Evolutionary conservation across 2,888 invertebrate genomes (phyloP).

Genomic region (Julus scandinavius): DNA sequence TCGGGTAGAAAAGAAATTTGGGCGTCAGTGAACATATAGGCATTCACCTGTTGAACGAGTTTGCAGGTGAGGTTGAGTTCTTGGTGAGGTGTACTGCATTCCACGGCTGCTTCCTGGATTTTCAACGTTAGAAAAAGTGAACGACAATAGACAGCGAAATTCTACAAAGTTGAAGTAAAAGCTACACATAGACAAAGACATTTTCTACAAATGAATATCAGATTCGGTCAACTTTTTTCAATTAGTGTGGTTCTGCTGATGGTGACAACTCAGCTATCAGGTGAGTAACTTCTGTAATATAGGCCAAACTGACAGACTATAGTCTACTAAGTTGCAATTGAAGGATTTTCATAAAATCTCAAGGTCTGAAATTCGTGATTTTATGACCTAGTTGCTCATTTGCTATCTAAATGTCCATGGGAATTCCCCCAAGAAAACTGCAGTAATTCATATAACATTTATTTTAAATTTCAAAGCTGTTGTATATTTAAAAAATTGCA

Average conservation of each 20-base stretch:
- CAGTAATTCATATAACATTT: neutral
- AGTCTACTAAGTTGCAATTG: neutral
- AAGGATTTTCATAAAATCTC: conserved; percentile 3
- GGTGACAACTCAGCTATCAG: neutral
- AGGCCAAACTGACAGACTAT: neutral
- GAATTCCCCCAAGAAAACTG: neutral
- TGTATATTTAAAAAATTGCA: neutral
- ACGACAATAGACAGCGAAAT: neutral
- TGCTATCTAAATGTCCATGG: neutral
- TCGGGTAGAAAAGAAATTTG: neutral
- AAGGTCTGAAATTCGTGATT: conserved; percentile 19
- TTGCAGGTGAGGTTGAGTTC: neutral
- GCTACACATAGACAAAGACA: neutral
- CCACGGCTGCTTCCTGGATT: conserved; percentile 15
- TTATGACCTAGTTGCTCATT: conserved; percentile 16
- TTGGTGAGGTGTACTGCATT: conserved; percentile 22
- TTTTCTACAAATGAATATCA: neutral
- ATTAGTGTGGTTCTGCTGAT: neutral
- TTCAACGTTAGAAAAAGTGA: neutral
- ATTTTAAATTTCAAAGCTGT: neutral
- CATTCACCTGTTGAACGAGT: conserved; percentile 20
- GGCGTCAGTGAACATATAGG: neutral
- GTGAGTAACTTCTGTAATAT: conserved; percentile 25
- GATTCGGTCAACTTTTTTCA: neutral
- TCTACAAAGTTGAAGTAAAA: neutral